phyloP scores from a whole-genome alignment of 2,888 invertebrate genomes.

The Megalurothrips usitatus region DNA sequence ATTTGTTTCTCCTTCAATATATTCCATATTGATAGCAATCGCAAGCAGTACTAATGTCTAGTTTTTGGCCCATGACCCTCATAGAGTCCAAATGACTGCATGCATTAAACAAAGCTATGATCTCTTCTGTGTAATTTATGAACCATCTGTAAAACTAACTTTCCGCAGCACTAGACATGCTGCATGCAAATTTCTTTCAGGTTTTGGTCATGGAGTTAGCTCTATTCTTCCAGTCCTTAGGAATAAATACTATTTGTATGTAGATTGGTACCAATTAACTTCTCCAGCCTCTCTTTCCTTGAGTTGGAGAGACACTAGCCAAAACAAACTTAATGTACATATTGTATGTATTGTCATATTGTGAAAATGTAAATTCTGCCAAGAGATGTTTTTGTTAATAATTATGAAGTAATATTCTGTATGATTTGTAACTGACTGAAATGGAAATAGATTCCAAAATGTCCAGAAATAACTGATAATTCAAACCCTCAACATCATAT shows the following conservation, averaged over 20 bases:
- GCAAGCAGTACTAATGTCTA: neutral
- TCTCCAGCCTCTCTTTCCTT: neutral
- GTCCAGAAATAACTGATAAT: neutral
- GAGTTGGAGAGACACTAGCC: neutral
- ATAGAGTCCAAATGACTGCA: too few relatives aligned
- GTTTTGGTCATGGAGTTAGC: neutral
- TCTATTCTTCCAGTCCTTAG: neutral
- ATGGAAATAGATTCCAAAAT: constrained; percentile 16
- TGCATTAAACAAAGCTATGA: too few relatives aligned
- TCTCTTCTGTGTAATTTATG: too few relatives aligned
- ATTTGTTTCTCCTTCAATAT: neutral
- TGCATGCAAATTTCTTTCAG: neutral
- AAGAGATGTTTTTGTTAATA: constrained; percentile 27
- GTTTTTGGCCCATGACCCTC: neutral
- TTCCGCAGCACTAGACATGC: too few relatives aligned
- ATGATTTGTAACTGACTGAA: constrained; percentile 26
- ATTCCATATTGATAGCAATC: neutral
- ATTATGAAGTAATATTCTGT: constrained; percentile 23
- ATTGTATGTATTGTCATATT: constrained; percentile 25
- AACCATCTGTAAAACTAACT: too few relatives aligned
- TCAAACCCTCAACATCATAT: neutral
- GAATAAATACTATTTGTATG: neutral
- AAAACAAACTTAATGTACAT: constrained; percentile 23
- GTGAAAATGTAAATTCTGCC: constrained; percentile 20
- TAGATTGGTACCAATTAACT: constrained; percentile 20